These are phyloP conservation scores for Megaceryle torquata DNA, from an alignment of 2,113 vertebrate genomes.

Conservation along the genomic window DNA sequence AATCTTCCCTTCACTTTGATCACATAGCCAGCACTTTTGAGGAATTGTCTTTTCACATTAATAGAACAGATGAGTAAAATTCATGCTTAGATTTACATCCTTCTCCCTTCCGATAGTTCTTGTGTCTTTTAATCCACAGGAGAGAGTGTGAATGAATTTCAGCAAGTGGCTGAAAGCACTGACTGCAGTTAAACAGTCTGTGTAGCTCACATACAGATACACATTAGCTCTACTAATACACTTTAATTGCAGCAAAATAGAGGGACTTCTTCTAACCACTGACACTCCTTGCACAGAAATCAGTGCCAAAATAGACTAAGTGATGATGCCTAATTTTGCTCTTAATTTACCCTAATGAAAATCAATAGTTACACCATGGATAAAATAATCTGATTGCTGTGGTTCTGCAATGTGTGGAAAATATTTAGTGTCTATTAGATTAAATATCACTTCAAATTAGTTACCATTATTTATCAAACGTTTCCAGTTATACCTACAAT, in stretches of 20 bases:
- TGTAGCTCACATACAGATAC: not conserved
- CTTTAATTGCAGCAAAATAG: not conserved
- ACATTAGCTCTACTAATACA: not conserved
- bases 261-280: not conserved
- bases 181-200: not conserved
- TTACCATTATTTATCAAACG: not conserved
- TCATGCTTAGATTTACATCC: constrained; percentile 23
- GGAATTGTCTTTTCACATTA: constrained; percentile 57
- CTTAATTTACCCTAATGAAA: not conserved
- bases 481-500: not conserved
- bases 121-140: constrained; percentile 2
- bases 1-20: constrained; percentile 41
- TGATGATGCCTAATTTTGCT: not conserved
- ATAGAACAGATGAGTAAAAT: constrained; percentile 32
- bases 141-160: constrained; percentile 26
- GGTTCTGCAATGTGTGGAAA: not conserved
- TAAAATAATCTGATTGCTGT: not conserved
- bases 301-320: not conserved
- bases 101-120: not conserved
- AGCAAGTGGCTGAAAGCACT: not conserved
- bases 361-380: not conserved
- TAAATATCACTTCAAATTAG: not conserved
- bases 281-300: not conserved
- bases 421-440: not conserved
- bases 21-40: constrained; percentile 33